These are phyloP conservation scores for Lanistes nyassanus DNA, from an alignment of 1,140 invertebrate genomes.

Conservation along the genomic window DNA sequence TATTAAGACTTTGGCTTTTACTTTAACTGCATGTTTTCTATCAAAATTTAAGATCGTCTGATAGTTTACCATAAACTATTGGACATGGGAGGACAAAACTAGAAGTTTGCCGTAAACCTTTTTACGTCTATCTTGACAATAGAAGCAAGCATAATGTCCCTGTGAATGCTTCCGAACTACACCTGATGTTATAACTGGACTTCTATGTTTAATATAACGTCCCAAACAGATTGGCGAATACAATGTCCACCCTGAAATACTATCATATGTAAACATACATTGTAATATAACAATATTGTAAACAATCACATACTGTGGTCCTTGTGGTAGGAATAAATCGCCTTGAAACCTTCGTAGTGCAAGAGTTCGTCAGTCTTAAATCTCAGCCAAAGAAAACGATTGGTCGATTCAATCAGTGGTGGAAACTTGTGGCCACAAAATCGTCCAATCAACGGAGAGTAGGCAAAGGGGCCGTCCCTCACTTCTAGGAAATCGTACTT, in stretches of 20 bases:
- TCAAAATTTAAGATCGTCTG: no score
- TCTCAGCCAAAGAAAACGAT: slow-evolving; percentile 82
- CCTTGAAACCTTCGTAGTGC: slow-evolving; percentile 84
- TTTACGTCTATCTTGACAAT: background rate
- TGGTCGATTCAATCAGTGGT: slow-evolving; percentile 79
- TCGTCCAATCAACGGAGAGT: slow-evolving; percentile 76
- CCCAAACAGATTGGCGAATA: background rate
- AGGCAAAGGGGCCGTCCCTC: slow-evolving; percentile 85
- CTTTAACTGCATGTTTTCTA: no score
- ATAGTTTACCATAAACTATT: no score
- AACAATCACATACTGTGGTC: slow-evolving; percentile 38
- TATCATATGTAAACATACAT: background rate
- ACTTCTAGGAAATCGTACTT: slow-evolving; percentile 86
- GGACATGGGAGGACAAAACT: background rate
- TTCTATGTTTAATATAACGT: no score
- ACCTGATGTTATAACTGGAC: no score
- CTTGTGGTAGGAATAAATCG: slow-evolving; percentile 72
- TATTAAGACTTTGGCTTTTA: no score
- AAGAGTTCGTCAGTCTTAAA: slow-evolving; percentile 88
- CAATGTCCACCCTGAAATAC: background rate
- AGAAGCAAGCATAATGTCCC: background rate
- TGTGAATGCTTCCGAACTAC: background rate
- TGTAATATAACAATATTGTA: background rate
- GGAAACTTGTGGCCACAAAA: slow-evolving; percentile 84
- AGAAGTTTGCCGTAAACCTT: background rate